Evolutionary conservation across 2,113 vertebrate species (phyloP), one percentile per base, ranked within the genome.

Genomic region (Todiramphus saurophagus): DNA sequence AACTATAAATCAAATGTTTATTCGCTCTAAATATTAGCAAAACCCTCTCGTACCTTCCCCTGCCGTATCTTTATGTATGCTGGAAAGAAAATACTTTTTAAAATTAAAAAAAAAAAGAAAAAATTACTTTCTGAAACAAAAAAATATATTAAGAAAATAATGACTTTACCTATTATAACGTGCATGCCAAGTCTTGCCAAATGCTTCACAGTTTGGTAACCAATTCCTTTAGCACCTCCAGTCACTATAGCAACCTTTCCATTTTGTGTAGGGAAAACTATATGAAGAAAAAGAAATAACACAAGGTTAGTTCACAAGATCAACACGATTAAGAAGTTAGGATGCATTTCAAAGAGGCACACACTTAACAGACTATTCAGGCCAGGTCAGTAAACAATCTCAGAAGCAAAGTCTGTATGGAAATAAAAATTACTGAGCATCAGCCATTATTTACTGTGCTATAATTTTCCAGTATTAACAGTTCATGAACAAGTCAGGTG

Each of bases 191-290:
- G 98, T 90, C 95, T 97, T 51, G 98, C 98, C 98, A 99, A 98
- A 43, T 97, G 97, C 97, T 96, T 98, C 33, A 98, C 98, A 8
- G 99, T 99, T 92, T 98, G 97, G 86, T 96, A 99, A 87, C 99
- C 99, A 91, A 99, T 99, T 92, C 99, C 99, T 94, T 98, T 98
- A 78, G 98, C 94, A 39, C 99, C 99, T 83, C 99, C 99, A 19
- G 99, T 99, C 97, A 99, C 99, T 83, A 99, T 98, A 93, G 98
- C 99, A 97, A 99, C 99, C 75, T 98, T 98, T 94, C 98, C 99
- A 83, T 98, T 98, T 94, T 99, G 99, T 66, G 87, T 97, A 89
- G 98, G 97, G 68, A 99, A 96, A 96, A 94, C 99, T 99, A 95
- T 56, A 90, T 44, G 59, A 93, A 89, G 64, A 90, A 94, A 92